These are phyloP conservation scores for Phenganax stokvisi DNA, from an alignment of 92 coral and sea anemone species.

Conservation along the genomic window DNA sequence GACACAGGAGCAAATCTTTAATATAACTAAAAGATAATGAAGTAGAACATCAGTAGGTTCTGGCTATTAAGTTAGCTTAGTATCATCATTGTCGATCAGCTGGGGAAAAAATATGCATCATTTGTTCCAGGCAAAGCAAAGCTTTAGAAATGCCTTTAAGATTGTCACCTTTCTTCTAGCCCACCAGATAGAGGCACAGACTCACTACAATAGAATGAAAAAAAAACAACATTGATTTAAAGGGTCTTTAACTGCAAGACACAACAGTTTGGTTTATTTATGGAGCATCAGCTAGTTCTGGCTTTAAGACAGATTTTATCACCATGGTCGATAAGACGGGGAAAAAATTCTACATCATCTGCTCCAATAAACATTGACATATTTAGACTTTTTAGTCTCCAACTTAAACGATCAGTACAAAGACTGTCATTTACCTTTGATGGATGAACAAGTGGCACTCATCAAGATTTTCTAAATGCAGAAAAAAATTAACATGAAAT, in stretches of 20 bases:
- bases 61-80: constrained; percentile 33
- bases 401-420: too few species aligned
- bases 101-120: constrained; percentile 44
- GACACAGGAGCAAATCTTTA: too few species aligned
- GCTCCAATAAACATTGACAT: not conserved
- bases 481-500: not conserved
- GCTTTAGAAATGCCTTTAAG: too few species aligned
- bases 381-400: not conserved
- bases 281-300: constrained; percentile 25
- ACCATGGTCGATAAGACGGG: constrained; percentile 23
- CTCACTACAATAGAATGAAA: too few species aligned
- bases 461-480: not conserved
- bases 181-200: too few species aligned
- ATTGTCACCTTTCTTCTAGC: too few species aligned
- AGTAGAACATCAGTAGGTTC: constrained; percentile 36
- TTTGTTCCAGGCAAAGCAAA: constrained; percentile 19
- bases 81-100: constrained; percentile 41
- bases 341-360: constrained; percentile 13
- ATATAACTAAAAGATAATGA: too few species aligned
- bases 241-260: not conserved
- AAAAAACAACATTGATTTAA: too few species aligned
- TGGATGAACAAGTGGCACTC: not conserved
- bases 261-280: not conserved
- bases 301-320: constrained; percentile 19
- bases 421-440: not conserved